Conservation (phyloP, 2,113 vertebrate genomes). For the Pteruthius melanotis region DNA sequence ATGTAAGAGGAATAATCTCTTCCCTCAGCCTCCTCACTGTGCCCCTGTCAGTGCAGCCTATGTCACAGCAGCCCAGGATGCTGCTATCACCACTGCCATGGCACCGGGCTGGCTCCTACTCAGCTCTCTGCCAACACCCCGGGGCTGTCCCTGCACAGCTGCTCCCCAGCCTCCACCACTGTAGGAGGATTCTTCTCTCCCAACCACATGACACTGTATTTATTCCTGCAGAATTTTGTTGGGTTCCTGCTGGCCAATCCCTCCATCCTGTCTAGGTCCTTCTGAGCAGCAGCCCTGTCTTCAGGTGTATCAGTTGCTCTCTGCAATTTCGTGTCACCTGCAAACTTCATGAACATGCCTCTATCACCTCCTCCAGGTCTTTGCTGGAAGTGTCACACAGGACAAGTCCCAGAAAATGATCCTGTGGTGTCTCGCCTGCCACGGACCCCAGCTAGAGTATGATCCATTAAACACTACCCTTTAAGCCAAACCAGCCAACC, state of each 20-base stretch:
- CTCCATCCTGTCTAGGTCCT: neutral
- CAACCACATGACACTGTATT: neutral
- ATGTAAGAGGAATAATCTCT: neutral
- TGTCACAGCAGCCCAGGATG: neutral
- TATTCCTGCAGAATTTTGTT: neutral
- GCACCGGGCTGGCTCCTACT: neutral
- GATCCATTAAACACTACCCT: neutral
- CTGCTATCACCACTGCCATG: accelerated
- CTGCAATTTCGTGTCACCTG: neutral
- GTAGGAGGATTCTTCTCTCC: neutral
- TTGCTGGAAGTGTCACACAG: neutral
- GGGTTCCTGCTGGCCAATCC: neutral
- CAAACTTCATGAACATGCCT: neutral
- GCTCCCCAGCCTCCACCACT: neutral
- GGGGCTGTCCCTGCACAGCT: neutral
- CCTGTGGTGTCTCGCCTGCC: neutral
- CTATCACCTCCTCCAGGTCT: neutral
- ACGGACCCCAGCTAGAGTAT: neutral
- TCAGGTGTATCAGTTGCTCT: neutral
- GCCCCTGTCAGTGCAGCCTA: neutral
- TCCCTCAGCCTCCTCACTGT: neutral
- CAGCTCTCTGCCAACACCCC: neutral
- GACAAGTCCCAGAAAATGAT: neutral
- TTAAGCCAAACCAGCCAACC: neutral
- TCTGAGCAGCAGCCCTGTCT: neutral